These are phyloP conservation scores for Hirtodrosophila trivittata DNA, from an alignment of 2,888 invertebrate species.

Conservation along the genomic window DNA sequence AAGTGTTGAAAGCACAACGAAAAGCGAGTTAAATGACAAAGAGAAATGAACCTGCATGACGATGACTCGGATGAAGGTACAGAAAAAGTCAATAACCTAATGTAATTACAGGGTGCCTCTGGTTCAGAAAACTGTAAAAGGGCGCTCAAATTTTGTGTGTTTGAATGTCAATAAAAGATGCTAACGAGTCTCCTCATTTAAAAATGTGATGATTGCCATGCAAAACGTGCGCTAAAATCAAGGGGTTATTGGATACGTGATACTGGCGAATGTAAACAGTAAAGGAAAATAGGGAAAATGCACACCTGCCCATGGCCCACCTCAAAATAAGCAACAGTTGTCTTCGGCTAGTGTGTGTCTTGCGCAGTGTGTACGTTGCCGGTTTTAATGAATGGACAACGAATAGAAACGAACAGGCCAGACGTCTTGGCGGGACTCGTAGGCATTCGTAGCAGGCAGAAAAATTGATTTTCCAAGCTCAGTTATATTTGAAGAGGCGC, in stretches of 20 bases:
- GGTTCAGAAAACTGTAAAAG: neutral
- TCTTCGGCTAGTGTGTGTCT: constrained; percentile 63
- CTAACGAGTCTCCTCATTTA: no score
- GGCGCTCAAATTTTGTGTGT: constrained; percentile 18
- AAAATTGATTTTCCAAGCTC: constrained; percentile 65
- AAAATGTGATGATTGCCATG: no score
- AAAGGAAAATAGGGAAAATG: constrained; percentile 22
- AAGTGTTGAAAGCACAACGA: constrained; percentile 11
- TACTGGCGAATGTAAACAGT: constrained; percentile 22
- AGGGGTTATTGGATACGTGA: no score
- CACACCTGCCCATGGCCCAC: constrained; percentile 6
- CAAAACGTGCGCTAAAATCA: no score
- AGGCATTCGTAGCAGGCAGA: constrained; percentile 23
- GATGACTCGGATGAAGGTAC: constrained; percentile 54
- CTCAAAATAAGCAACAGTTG: constrained; percentile 74
- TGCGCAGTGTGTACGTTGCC: constrained; percentile 67
- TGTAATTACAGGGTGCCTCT: constrained; percentile 38
- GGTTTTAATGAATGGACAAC: constrained; percentile 55
- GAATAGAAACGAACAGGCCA: constrained; percentile 33
- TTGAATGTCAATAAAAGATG: constrained; percentile 14
- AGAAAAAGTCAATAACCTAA: constrained; percentile 50
- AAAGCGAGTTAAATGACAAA: constrained; percentile 1
- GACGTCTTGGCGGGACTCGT: constrained; percentile 9
- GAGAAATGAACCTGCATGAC: constrained; percentile 34
- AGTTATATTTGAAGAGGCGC: constrained; percentile 53